Base-by-base conservation (phyloP, 2,888 invertebrate genomes). In the Drosophila mercatorum region DNA sequence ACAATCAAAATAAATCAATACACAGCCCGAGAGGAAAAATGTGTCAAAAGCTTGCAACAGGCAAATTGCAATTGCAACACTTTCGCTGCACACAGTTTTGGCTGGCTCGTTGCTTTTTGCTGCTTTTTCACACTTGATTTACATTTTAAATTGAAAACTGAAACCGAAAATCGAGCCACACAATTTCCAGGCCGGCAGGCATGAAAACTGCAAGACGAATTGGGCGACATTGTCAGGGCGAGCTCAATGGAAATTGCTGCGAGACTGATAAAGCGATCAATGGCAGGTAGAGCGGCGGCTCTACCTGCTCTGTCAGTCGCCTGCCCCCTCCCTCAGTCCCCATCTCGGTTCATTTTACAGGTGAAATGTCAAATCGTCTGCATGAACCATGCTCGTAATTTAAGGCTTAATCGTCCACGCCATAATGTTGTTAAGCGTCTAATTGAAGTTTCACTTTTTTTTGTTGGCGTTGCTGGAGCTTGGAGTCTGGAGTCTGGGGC, bases 361-460 rank as follows among this genome's bases (percentile, higher is more conserved):
- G 88, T 84, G 88, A 84, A 88, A 84, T 84, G 84, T 88, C 88
- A 86, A 81, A 75, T 85, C 80, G 62, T 72, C 66, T 52, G 72
- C 68, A 55, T 72, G 74, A 44, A 66, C 53, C 64, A 78, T 80
- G 71, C 82, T 80, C 88, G 80, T 85, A 82, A 87, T 82, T 85
- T 87, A 86, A 88, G 78, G 74, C 87, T 87, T 86, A 86, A 86
- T 86, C 87, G 89, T 87, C 87, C 84, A 88, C 89, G 89, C 86
- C 86, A 86, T 84, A 83, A 82, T 74, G 87, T 72, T 86, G 86
- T 88, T 88, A 83, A 84, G 82, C 89, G 79, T 86, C 86, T 86
- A 86, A 86, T 86, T 86, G 89, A 87, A 86, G 86, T 86, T 86
- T 86, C 86, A 86, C 86, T 86, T 86, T 81, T 80, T 17, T 41